Base-by-base conservation (phyloP, 2,888 invertebrate species). In the Adelognathus sp. region DNA sequence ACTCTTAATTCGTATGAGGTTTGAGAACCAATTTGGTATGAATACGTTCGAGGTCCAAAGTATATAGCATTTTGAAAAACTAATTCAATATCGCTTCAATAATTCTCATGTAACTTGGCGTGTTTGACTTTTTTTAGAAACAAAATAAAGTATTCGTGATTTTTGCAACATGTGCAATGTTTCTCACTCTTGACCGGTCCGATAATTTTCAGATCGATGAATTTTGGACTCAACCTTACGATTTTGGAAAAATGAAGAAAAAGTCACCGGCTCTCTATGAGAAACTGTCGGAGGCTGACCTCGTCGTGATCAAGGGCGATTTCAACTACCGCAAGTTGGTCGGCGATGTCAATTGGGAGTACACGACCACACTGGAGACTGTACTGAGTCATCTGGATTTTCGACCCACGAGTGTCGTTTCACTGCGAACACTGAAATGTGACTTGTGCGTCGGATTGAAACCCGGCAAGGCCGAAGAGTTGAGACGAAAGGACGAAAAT, bases 281-380 rank as follows among this genome's bases (percentile, higher is more conserved):
- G 7, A 94, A 94, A 80, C 92, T 99, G 1, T 93, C 94, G 2
- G 91, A 94, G 83, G 94, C 97, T 0, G 93, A 94, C 81, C 92
- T 96, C 0, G 87, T 97, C 0, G 93, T 99, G 85, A 97, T 98
- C 90, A 99, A 99, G 91, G 96, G 99, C 0, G 99, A 99, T 91
- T 93, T 99, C 7, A 99, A 99, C 92, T 99, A 99, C 90, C 93
- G 99, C 44, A 99, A 99, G 92, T 92, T 99, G 67, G 92, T 98
- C 46, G 97, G 96, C 0, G 99, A 99, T 88, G 93, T 94, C 73
- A 95, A 96, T 81, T 98, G 98, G 96, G 93, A 94, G 33, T 93
- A 94, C 0, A 93, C 93, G 0, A 95, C 95, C 1, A 89, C 94
- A 0, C 44, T 83, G 29, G 64, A 76, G 11, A 71, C 58, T 0